Evolutionary conservation across 2,888 invertebrate genomes (phyloP).

Genomic region (Clanis bilineata): DNA sequence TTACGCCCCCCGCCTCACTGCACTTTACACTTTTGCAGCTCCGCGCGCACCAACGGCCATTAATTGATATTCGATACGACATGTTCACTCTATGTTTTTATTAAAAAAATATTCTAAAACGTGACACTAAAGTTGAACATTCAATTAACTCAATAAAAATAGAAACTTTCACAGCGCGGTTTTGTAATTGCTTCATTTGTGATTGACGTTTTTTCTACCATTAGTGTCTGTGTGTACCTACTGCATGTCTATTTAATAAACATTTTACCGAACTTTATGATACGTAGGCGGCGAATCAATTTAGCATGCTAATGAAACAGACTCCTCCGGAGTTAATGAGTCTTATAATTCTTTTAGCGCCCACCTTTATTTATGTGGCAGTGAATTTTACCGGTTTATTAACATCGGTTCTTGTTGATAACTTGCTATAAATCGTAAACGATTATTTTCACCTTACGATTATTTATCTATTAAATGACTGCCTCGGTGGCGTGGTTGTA

Average conservation of each 20-base stretch:
- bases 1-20: constrained; percentile 70
- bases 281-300: constrained; percentile 58
- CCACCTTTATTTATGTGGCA: constrained; percentile 33
- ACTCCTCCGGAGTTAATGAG: constrained; percentile 57
- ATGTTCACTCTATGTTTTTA: constrained; percentile 43
- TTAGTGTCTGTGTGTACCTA: neutral
- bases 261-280: constrained; percentile 19
- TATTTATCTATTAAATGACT: too few relatives aligned
- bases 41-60: constrained; percentile 69
- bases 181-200: neutral
- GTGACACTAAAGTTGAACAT: neutral
- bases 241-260: neutral
- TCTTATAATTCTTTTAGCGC: constrained; percentile 42
- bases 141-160: neutral
- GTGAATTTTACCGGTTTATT: constrained; percentile 39
- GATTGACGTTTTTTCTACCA: neutral
- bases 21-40: constrained; percentile 80
- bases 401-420: constrained; percentile 31
- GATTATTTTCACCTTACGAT: neutral
- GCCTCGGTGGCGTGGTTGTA: too few relatives aligned
- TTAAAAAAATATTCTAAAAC: constrained; percentile 19
- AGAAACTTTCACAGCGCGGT: neutral
- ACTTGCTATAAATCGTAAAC: neutral
- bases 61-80: constrained; percentile 75
- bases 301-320: constrained; percentile 58